Percentiles rank a stretch among this genome's conserved stretches.
Conservation (phyloP, 2,797 vertebrate genomes). For the Amazona finschi region DNA sequence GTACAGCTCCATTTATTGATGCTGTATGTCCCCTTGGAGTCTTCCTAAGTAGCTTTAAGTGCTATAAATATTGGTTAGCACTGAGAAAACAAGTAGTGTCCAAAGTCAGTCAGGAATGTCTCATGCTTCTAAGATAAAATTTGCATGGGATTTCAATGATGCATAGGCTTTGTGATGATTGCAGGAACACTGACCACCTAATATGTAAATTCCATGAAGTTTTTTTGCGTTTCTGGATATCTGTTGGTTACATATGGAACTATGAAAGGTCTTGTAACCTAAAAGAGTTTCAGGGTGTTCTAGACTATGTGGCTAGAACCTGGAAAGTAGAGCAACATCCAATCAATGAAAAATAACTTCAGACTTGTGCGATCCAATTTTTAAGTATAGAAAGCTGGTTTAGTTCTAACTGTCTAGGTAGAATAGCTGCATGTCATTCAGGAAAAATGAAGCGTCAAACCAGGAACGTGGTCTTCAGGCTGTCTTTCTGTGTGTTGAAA, state of each 20-base stretch:
- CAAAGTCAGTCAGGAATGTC: neutral
- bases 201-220: neutral
- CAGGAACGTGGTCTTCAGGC: neutral
- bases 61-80: neutral
- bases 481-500: neutral
- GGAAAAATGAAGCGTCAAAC: neutral
- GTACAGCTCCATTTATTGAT: neutral
- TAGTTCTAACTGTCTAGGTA: neutral
- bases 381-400: neutral
- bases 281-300: neutral
- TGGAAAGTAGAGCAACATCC: neutral
- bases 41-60: neutral
- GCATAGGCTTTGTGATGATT: neutral
- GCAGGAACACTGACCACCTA: neutral
- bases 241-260: neutral
- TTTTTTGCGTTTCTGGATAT: neutral
- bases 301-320: neutral
- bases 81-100: neutral
- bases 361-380: neutral
- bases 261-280: neutral
- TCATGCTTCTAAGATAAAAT: neutral
- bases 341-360: neutral
- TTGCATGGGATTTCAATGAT: neutral
- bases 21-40: neutral
- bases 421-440: neutral